These are phyloP conservation scores for Germaria angustata DNA, from an alignment of 2,888 invertebrate genomes.

Conservation along the genomic window DNA sequence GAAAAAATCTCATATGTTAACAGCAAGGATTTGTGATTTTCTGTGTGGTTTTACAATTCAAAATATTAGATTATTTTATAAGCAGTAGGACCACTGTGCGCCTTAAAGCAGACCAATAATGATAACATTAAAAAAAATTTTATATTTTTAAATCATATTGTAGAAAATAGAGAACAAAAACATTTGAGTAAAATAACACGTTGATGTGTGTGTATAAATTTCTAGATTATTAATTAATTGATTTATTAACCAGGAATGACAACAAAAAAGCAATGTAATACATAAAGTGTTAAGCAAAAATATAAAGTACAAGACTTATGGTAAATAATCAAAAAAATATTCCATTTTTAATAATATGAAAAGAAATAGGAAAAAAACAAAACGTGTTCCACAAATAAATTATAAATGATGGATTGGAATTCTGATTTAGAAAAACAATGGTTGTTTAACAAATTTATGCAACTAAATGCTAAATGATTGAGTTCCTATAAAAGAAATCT, in stretches of 20 bases:
- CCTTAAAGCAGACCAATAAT: not conserved
- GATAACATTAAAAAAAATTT: not conserved
- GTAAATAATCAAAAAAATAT: slow-evolving; percentile 4
- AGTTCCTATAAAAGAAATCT: slow-evolving; percentile 19
- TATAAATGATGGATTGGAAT: slow-evolving; percentile 10
- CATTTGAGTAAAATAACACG: not conserved
- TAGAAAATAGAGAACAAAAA: not conserved
- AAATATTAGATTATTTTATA: too few relatives aligned
- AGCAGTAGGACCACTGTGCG: not conserved
- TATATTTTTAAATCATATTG: too few relatives aligned
- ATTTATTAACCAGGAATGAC: slow-evolving; percentile 37
- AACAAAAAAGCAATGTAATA: not conserved
- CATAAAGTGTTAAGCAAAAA: not conserved
- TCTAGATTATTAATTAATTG: slow-evolving; percentile 41
- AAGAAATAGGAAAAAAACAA: not conserved
- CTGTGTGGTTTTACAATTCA: too few relatives aligned
- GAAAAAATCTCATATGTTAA: too few relatives aligned
- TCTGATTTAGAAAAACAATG: not conserved
- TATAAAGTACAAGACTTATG: not conserved
- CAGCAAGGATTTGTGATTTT: too few relatives aligned
- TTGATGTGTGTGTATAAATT: too few relatives aligned
- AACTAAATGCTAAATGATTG: not conserved
- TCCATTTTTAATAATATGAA: not conserved
- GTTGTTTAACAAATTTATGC: slow-evolving; percentile 27
- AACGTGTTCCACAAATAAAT: slow-evolving; percentile 3